Percentiles rank a stretch among this genome's conserved stretches.
These are phyloP conservation scores for Lasiurus cinereus DNA, from an alignment of 2,113 vertebrate genomes.

Conservation along the genomic window DNA sequence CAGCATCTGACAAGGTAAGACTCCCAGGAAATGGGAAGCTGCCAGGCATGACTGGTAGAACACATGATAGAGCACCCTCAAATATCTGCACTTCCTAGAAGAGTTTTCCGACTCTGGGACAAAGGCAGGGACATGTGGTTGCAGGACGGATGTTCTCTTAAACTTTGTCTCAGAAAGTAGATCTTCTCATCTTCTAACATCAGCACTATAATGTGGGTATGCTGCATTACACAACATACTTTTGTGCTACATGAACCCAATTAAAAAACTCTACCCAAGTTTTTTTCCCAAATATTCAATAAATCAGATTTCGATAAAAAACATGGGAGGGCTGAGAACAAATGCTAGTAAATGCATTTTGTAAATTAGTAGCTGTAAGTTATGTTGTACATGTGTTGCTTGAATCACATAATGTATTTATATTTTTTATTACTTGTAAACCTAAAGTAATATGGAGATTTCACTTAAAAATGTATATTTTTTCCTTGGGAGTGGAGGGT, in stretches of 20 bases:
- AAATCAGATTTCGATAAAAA: constrained; percentile 52
- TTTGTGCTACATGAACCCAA: neutral
- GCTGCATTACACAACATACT: neutral
- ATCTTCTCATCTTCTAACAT: neutral
- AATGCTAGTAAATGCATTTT: neutral
- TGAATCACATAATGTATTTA: constrained; percentile 15
- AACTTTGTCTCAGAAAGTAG: neutral
- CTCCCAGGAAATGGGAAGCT: neutral
- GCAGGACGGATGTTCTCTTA: neutral
- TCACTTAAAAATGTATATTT: constrained; percentile 5
- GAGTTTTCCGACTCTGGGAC: neutral
- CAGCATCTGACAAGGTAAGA: constrained; percentile 78
- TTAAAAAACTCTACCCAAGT: constrained; percentile 4
- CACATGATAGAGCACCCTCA: neutral
- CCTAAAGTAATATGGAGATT: neutral
- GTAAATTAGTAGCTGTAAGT: neutral
- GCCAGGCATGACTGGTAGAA: neutral
- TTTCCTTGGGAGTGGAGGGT: neutral
- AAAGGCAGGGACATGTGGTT: neutral
- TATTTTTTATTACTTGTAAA: constrained; percentile 1
- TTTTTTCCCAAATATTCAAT: constrained; percentile 48
- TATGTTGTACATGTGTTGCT: neutral
- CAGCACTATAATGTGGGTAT: neutral
- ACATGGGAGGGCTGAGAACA: neutral
- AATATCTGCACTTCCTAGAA: neutral